Conservation (phyloP, 2,113 vertebrate genomes). For the Archocentrus centrarchus region DNA sequence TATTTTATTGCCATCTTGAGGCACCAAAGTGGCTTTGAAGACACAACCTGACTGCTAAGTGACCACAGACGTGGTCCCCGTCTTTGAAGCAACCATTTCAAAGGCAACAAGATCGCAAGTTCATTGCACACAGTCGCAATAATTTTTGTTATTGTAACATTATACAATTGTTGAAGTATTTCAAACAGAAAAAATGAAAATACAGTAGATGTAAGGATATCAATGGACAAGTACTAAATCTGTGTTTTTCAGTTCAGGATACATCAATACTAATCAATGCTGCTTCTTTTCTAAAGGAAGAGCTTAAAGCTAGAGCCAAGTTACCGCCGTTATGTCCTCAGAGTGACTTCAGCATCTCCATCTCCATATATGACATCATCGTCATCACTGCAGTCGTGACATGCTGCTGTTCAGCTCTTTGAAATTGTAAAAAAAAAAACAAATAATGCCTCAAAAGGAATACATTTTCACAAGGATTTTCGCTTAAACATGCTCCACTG, state of each 20-base stretch:
- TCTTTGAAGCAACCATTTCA: slow-evolving; percentile 1
- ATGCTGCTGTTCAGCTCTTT: background rate
- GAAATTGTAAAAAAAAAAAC: background rate
- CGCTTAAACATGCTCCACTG: background rate
- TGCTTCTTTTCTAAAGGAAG: background rate
- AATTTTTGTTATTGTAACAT: background rate
- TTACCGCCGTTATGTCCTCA: background rate
- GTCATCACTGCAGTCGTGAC: slow-evolving; percentile 1
- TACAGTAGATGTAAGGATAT: background rate
- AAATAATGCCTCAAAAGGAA: background rate
- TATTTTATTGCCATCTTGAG: background rate
- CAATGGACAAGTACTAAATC: background rate
- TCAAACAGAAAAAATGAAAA: background rate
- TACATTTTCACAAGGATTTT: background rate
- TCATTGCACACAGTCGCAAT: background rate
- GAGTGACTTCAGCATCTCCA: background rate
- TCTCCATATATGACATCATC: slow-evolving; percentile 9
- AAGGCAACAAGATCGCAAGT: background rate
- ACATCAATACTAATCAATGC: background rate
- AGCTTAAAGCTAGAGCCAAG: background rate
- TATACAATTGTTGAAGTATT: background rate
- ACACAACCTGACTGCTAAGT: background rate
- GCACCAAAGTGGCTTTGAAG: background rate
- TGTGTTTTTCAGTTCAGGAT: background rate
- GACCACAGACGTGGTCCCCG: background rate